Evolutionary conservation across 1,140 invertebrate genomes (phyloP), one percentile per base, ranked within the genome.

Genomic region (Tetramorium alpestre): DNA sequence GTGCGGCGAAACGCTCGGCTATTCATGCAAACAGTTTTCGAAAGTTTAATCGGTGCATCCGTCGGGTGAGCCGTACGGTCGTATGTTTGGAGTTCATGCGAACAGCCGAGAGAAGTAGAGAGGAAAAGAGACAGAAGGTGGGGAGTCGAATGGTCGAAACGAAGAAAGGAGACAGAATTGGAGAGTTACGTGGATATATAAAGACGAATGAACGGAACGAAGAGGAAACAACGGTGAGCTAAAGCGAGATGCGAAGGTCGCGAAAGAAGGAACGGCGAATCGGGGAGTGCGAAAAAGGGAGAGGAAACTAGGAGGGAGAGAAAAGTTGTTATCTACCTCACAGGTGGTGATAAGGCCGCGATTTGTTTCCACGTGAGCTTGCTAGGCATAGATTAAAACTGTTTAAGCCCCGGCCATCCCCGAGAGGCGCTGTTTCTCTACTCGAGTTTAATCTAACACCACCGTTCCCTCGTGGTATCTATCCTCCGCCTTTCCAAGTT

Each of bases 1-100:
- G 89, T 91, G 89, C 90, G 90, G 89, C 89, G 89, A 88, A 90
- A 90, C 88, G 89, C 91, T 92, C 91, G 92, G 91, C 93, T 94
- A 93, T 94, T 93, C 93, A 94, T 94, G 93, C 93, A 93, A 94
- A 94, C 93, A 92, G 93, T 94, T 94, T 94, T 94, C 92, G 93
- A 93, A 94, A 94, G 93, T 93, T 94, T 94, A 93, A 94, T 94
- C 93, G 92, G 91, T 90, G 93, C 92, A 92, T 93, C 92, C 92
- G 90, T 90, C 88, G 87, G 91, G 56, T 84, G 88, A 86, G 87
- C 82, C 87, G 90, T 90, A 90, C 88, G 87, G 85, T 86, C 89
- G 87, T 87, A 72, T 90, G 90, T 92, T 92, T 89, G 87, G 87
- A 91, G 91, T 92, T 92, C 90, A 93, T 89, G 90, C 84, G 87